Evolutionary conservation across 2,113 vertebrate genomes (phyloP), one percentile per base, ranked within the genome.

Genomic region (Leucopsar rothschildi): DNA sequence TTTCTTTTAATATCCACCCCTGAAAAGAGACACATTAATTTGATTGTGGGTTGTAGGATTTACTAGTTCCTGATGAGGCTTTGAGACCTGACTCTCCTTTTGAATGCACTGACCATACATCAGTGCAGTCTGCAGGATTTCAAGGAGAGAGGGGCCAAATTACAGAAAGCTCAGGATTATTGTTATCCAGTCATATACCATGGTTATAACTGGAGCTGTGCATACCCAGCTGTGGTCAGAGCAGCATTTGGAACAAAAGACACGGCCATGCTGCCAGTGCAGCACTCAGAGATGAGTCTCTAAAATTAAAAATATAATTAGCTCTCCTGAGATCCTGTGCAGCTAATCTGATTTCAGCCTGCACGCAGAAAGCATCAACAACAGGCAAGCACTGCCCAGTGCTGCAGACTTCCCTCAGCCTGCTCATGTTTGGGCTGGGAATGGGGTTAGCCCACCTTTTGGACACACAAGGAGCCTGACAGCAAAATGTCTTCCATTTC

Each of bases 381-480:
- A 10, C 49, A 64, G 45, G 12, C 1, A 7, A 60, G 55, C 19
- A 19, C 25, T 39, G 29, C 37, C 33, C 39, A 17, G 61, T 25
- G 35, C 24, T n/a, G 52, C 31, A 69, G 73, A 60, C 44, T 44
- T 44, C 72, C 39, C 45, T 52, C 53, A 17, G n/a, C 77, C 44
- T 60, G 44, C 68, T 75, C 60, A 8, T 5, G 0, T 42, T 56
- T 39, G 8, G 24, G 15, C 20, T 0, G 0, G 19, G 23, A 69
- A 29, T 17, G 27, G 29, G 12, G 6, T 66, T 78, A 79, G 21
- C 27, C 28, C 45, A 28, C 23, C 10, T 50, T 61, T 49, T 39
- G 50, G 53, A 11, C 4, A 33, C 11, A 47, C 35, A 40, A 40
- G 9, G 15, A 35, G 61, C 5, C 16, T 69, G 25, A 44, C 24